phyloP scores from a whole-genome alignment of 2,888 invertebrate species.

The Altica lythri region DNA sequence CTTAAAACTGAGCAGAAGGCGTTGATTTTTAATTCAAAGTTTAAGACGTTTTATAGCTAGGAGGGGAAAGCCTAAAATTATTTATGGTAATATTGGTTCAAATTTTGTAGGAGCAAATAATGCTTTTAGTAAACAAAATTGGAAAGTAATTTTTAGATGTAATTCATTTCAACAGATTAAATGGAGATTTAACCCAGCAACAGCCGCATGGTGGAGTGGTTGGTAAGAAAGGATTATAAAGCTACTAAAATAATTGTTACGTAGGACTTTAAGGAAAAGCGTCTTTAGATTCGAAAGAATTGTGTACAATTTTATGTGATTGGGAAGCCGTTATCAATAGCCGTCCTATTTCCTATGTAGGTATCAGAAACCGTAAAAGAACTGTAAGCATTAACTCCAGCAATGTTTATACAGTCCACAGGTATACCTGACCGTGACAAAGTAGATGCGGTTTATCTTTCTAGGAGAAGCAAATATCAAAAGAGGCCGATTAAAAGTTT shows the following conservation, averaged over 20 bases:
- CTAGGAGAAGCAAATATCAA: too few relatives aligned
- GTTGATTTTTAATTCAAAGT: slow-evolving; percentile 39
- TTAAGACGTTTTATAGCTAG: slow-evolving; percentile 32
- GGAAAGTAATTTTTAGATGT: too few relatives aligned
- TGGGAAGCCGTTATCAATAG: background rate
- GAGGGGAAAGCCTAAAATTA: background rate
- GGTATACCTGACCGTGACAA: too few relatives aligned
- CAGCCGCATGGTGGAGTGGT: background rate
- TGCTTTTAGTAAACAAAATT: too few relatives aligned
- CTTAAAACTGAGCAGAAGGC: slow-evolving; percentile 39
- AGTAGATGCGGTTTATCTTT: too few relatives aligned
- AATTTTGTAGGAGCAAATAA: background rate
- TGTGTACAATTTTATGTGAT: background rate
- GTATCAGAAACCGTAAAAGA: background rate
- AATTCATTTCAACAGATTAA: too few relatives aligned
- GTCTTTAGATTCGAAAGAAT: background rate
- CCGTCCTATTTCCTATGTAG: background rate
- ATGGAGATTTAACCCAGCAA: background rate
- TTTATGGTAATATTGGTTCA: slow-evolving; percentile 1
- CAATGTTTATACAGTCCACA: background rate
- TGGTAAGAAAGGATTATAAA: background rate
- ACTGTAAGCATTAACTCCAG: background rate
- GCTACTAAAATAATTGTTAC: too few relatives aligned
- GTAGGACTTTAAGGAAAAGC: slow-evolving; percentile 1
- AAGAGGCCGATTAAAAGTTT: too few relatives aligned